Percentiles rank a stretch among this genome's conserved stretches.
Evolutionary conservation across 2,888 invertebrate species (phyloP).

Genomic region (Thelaira solivaga): DNA sequence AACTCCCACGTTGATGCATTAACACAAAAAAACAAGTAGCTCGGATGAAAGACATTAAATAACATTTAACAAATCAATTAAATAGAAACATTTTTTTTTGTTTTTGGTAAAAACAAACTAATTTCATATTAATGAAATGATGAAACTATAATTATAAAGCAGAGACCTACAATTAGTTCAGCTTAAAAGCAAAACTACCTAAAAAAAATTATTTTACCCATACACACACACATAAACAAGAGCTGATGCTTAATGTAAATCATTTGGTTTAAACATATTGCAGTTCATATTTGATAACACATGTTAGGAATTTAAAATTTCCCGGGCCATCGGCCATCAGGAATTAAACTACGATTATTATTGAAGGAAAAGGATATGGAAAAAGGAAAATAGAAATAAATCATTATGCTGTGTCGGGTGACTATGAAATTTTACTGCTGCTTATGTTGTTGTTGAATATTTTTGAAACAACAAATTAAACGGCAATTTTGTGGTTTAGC

Average conservation of each 20-base stretch:
- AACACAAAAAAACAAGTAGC: neutral
- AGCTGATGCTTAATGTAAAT: no score
- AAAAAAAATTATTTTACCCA: no score
- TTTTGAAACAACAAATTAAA: slow-evolving; percentile 40
- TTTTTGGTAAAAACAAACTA: slow-evolving; percentile 30
- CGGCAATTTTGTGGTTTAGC: slow-evolving; percentile 53
- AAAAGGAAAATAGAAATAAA: slow-evolving; percentile 8
- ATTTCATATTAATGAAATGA: slow-evolving; percentile 55
- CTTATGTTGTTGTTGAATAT: no score
- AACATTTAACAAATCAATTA: slow-evolving; percentile 57
- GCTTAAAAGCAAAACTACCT: slow-evolving; percentile 34
- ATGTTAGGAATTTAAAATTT: slow-evolving; percentile 50
- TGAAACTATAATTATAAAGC: slow-evolving; percentile 55
- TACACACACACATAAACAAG: no score
- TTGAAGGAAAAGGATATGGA: slow-evolving; percentile 28
- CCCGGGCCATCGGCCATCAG: no score
- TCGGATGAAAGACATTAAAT: neutral
- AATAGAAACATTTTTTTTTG: neutral
- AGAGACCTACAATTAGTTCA: slow-evolving; percentile 55
- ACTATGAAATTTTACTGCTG: slow-evolving; percentile 19
- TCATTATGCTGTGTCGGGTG: slow-evolving; percentile 4
- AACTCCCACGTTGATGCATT: slow-evolving; percentile 47
- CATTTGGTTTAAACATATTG: slow-evolving; percentile 10
- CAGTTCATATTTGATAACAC: slow-evolving; percentile 21
- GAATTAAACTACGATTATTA: neutral